Evolutionary conservation across 2,888 invertebrate species (phyloP).

Genomic region (Rhodophaea formosa): DNA sequence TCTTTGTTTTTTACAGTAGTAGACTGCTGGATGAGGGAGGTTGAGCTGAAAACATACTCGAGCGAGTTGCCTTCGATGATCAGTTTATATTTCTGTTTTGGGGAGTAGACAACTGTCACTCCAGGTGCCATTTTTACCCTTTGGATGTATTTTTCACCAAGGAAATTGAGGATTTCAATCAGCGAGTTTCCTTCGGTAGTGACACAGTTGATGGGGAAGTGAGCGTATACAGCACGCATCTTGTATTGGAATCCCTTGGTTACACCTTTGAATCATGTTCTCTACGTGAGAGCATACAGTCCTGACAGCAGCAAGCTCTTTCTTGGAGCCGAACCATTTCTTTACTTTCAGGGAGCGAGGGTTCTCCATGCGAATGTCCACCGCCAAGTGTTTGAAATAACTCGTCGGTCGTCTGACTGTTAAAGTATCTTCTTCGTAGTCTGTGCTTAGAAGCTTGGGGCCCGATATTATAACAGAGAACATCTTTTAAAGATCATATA

Average conservation of each 20-base stretch:
- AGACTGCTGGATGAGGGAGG: slow-evolving; percentile 99
- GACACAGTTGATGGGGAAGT: slow-evolving; percentile 99
- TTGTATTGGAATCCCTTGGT: slow-evolving; percentile 98
- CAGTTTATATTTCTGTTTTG: slow-evolving; percentile 98
- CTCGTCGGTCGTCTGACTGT: too few species aligned
- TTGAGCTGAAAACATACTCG: slow-evolving; percentile 98
- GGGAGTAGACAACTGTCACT: slow-evolving; percentile 95
- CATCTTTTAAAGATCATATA: too few species aligned
- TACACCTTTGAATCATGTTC: slow-evolving; percentile 98
- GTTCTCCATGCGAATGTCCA: slow-evolving; percentile 95
- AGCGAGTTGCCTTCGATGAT: slow-evolving; percentile 97
- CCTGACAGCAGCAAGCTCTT: slow-evolving; percentile 98
- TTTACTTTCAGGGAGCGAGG: slow-evolving; percentile 90
- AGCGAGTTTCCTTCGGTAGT: slow-evolving; percentile 92
- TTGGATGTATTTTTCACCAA: slow-evolving; percentile 98
- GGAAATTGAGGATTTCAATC: slow-evolving; percentile 98
- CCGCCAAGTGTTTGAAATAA: slow-evolving; percentile 96
- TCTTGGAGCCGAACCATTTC: slow-evolving; percentile 99
- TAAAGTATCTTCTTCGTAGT: too few species aligned
- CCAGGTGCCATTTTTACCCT: slow-evolving; percentile 97
- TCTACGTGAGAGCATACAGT: slow-evolving; percentile 99
- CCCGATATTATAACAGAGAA: too few species aligned
- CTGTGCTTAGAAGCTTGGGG: too few species aligned
- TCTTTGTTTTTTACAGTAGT: slow-evolving; percentile 99
- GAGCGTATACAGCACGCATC: slow-evolving; percentile 99